These are phyloP conservation scores for Drosophila nr. perissopoda DNA, from an alignment of 2,888 invertebrate species.

Conservation along the genomic window DNA sequence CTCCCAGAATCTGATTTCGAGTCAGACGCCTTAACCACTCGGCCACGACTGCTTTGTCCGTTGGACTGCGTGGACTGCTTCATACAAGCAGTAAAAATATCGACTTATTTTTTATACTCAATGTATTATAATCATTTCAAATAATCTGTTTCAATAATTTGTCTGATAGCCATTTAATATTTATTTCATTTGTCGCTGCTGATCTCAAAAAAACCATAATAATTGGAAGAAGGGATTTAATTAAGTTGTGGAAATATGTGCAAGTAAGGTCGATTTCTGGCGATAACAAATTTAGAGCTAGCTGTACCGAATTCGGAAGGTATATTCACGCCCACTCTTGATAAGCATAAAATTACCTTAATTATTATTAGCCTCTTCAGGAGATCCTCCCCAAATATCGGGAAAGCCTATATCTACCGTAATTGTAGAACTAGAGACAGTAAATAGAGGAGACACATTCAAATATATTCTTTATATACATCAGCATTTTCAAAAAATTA, in stretches of 20 bases:
- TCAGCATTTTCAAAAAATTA: not conserved
- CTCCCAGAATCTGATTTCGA: constrained; percentile 86
- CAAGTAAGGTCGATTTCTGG: not conserved
- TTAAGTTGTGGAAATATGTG: too few relatives aligned
- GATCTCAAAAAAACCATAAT: too few relatives aligned
- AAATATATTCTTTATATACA: not conserved
- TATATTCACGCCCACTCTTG: not conserved
- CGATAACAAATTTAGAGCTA: not conserved
- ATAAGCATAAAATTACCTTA: not conserved
- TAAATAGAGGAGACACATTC: not conserved
- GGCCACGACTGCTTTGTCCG: constrained; percentile 84
- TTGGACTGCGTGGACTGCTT: too few relatives aligned
- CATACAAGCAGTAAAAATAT: too few relatives aligned
- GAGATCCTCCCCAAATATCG: not conserved
- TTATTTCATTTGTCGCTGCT: too few relatives aligned
- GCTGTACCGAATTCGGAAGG: not conserved
- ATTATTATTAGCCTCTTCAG: not conserved
- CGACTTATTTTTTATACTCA: too few relatives aligned
- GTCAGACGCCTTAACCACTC: constrained; percentile 86
- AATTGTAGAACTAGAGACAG: too few relatives aligned
- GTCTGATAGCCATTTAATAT: too few relatives aligned
- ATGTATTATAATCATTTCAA: too few relatives aligned
- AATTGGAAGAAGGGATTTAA: too few relatives aligned
- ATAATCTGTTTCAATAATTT: too few relatives aligned
- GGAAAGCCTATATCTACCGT: not conserved